A percentile compares a stretch with the other conserved stretches of the same genome.
These are phyloP conservation scores for Parasteatoda lunata DNA, from an alignment of 2,888 invertebrate species.

Conservation along the genomic window DNA sequence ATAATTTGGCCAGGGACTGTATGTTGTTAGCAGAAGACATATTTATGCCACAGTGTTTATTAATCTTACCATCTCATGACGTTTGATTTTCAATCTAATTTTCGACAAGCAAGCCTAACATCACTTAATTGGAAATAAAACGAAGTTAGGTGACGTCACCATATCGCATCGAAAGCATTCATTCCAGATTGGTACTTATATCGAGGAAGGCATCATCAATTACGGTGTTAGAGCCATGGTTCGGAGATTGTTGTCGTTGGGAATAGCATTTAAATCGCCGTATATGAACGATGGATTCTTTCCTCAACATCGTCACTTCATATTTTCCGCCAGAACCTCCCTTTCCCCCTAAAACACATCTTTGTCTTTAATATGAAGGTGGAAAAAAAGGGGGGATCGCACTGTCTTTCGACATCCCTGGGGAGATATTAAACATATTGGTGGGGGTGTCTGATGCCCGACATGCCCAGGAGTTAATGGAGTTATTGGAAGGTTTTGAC, in stretches of 20 bases:
- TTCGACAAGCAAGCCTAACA: too few relatives aligned
- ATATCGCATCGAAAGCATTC: too few relatives aligned
- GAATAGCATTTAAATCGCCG: background rate
- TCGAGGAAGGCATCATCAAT: background rate
- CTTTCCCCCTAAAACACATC: background rate
- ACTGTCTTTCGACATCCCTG: background rate
- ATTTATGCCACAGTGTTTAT: too few relatives aligned
- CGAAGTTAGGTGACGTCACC: too few relatives aligned
- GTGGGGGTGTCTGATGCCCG: background rate
- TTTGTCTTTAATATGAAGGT: background rate
- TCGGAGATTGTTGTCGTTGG: background rate
- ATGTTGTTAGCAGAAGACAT: too few relatives aligned
- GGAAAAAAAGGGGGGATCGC: background rate
- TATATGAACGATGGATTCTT: background rate
- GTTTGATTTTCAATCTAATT: too few relatives aligned
- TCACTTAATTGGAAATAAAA: too few relatives aligned
- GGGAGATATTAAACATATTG: constrained; percentile 3
- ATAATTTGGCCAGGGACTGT: too few relatives aligned
- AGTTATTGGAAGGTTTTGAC: constrained; percentile 5
- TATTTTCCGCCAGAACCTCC: background rate
- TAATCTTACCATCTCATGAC: too few relatives aligned
- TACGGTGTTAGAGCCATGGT: background rate
- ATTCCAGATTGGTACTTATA: too few relatives aligned
- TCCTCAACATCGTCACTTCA: constrained; percentile 3
- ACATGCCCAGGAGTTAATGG: constrained; percentile 1